Conservation (phyloP, 1,140 invertebrate genomes). For the Drosophila pseudoobscura region DNA sequence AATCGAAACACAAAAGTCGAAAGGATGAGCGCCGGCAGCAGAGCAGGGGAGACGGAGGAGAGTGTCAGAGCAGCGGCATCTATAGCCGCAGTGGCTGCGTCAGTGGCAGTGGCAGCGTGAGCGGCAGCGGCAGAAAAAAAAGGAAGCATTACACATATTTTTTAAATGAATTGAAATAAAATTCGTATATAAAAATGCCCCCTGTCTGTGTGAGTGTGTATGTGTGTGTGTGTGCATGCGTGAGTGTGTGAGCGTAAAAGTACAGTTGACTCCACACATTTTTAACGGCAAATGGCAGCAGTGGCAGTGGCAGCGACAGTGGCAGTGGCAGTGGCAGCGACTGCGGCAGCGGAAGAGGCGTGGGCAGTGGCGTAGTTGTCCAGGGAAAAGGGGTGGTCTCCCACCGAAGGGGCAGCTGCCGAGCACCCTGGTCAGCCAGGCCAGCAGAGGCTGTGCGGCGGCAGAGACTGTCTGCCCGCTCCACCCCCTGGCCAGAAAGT, state of each 20-base stretch:
- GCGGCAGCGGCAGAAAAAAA: slow-evolving; percentile 17
- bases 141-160: slow-evolving; percentile 72
- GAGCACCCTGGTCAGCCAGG: slow-evolving; percentile 16
- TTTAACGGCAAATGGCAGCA: slow-evolving; percentile 63
- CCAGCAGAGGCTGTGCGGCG: slow-evolving; percentile 2
- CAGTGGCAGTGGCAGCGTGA: slow-evolving; percentile 1
- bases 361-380: slow-evolving; percentile 3
- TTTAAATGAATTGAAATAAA: slow-evolving; percentile 80
- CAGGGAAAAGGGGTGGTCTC: slow-evolving; percentile 28
- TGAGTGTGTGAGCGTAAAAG: slow-evolving; percentile 61
- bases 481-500: slow-evolving; percentile 33
- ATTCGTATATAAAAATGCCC: slow-evolving; percentile 76
- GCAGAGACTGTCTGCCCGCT: slow-evolving; percentile 56
- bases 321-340: slow-evolving; percentile 14
- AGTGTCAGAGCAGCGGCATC: too few species aligned
- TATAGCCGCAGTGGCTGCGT: too few species aligned
- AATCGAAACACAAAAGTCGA: slow-evolving; percentile 67
- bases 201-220: slow-evolving; percentile 40
- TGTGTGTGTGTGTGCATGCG: slow-evolving; percentile 29
- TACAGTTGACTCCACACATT: slow-evolving; percentile 78
- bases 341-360: slow-evolving; percentile 9
- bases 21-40: slow-evolving; percentile 52
- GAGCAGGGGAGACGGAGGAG: too few species aligned
- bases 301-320: slow-evolving; percentile 12
- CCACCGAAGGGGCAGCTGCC: slow-evolving; percentile 52